These are phyloP conservation scores for Anoplius nigerrimus DNA, from an alignment of 2,888 invertebrate genomes.

Conservation along the genomic window DNA sequence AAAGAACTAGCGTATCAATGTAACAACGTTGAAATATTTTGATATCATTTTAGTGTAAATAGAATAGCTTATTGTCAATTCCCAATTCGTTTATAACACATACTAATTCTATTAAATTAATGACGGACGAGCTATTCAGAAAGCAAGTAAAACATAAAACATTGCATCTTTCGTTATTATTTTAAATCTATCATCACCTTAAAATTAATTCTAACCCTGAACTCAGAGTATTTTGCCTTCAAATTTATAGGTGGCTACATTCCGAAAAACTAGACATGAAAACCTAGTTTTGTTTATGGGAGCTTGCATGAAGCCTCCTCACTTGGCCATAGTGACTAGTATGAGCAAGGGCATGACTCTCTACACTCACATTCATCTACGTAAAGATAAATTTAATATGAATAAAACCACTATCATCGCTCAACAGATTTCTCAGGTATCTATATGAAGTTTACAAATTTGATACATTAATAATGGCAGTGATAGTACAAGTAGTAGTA, in stretches of 20 bases:
- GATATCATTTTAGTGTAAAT: no score
- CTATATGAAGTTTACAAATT: slow-evolving; percentile 4
- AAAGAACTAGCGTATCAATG: no score
- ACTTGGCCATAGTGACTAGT: slow-evolving; percentile 97
- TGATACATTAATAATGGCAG: no score
- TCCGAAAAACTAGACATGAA: slow-evolving; percentile 98
- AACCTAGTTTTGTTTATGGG: slow-evolving; percentile 99
- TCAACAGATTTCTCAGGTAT: slow-evolving; percentile 96
- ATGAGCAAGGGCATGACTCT: slow-evolving; percentile 97
- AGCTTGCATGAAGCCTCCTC: slow-evolving; percentile 98
- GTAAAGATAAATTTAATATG: slow-evolving; percentile 95
- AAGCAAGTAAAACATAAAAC: not conserved
- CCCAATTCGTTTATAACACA: no score
- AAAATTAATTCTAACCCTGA: no score
- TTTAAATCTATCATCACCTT: no score
- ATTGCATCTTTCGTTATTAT: not conserved
- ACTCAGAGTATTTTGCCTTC: slow-evolving; percentile 7
- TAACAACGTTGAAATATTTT: not conserved
- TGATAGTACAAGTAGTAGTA: no score
- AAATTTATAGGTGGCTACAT: slow-evolving; percentile 86
- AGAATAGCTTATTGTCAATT: no score
- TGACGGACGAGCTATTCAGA: no score
- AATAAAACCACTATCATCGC: slow-evolving; percentile 94
- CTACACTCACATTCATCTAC: slow-evolving; percentile 93
- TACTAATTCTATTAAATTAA: no score